Evolutionary conservation across 2,888 invertebrate species (phyloP).

Genomic region (Chymomyza fuscimana): DNA sequence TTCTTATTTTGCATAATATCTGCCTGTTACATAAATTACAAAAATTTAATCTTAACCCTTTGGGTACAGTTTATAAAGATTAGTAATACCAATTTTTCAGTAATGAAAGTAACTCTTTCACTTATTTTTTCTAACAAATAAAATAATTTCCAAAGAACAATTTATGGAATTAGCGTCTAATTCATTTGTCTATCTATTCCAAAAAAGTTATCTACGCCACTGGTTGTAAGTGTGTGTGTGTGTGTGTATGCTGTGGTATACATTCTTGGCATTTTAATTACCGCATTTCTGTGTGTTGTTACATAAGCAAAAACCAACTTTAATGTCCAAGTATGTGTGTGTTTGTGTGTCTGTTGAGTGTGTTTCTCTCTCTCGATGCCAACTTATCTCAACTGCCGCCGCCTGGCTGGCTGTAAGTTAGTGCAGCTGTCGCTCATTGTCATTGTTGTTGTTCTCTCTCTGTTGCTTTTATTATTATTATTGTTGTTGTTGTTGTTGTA

Average conservation of each 20-base stretch:
- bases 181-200: no score
- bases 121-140: slow-evolving; percentile 5
- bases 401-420: background rate
- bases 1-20: no score
- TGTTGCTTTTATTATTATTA: background rate
- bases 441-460: background rate
- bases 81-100: no score
- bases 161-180: no score
- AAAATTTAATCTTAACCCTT: no score
- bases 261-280: slow-evolving; percentile 67
- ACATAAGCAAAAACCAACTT: slow-evolving; percentile 32
- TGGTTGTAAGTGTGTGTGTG: background rate
- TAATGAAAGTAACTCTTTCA: no score
- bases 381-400: slow-evolving; percentile 39
- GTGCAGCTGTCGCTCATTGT: background rate
- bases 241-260: background rate
- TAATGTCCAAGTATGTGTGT: slow-evolving; percentile 13
- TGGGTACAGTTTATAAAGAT: no score
- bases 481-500: slow-evolving; percentile 15
- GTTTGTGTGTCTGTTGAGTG: slow-evolving; percentile 7
- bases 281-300: slow-evolving; percentile 43
- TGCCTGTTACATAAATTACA: no score
- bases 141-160: no score
- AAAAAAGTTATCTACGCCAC: no score
- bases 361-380: slow-evolving; percentile 53